Base-by-base conservation (phyloP, 2,113 vertebrate genomes). In the Salminus brasiliensis region DNA sequence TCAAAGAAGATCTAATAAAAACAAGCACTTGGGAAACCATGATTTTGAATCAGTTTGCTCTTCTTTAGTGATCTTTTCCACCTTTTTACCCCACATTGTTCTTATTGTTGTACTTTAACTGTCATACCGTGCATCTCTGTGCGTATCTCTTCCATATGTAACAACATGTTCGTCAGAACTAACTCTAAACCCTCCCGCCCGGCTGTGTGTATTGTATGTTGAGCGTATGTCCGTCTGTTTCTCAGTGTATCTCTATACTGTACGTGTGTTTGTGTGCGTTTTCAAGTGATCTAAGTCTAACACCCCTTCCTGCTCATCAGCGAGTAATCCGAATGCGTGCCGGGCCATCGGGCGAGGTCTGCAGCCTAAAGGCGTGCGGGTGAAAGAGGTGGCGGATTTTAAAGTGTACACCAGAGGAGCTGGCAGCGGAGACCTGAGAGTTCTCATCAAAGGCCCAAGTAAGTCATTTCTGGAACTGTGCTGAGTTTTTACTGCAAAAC, bases 381-480 rank as follows among this genome's bases (percentile, higher is more conserved):
- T 96, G 73, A 90, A 93, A 81, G 94, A 96, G 80, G 94, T 93
- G 0, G 95, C 95, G 0, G 94, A 95, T 85, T 96, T 96, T 91
- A 96, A 92, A 86, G 95, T 96, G 43, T 93, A 95, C 76, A 95
- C 95, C 0, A 94, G 93, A 83, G 90, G 92, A 36, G 95, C 94
- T 0, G 95, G 95, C 63, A 95, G 93, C 0, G 95, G 96, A 80
- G 95, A 96, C 41, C 88, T 97, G 0, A 82, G 88, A 0, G 89
- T 97, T 34, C 87, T 88, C 0, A 59, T 97, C 75, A 96, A 94
- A 81, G 94, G 95, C 74, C 95, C 96, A 6, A 95, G 95, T 96
- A 90, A 94, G 95, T 74, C 0, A 10, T 2, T 30, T 18, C 21
- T 60, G 23, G 12, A 53, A 30, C 7, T 5, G n/a, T n/a, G 45